Conservation (phyloP, 2,797 vertebrate species). For the Sphaeramia orbicularis region DNA sequence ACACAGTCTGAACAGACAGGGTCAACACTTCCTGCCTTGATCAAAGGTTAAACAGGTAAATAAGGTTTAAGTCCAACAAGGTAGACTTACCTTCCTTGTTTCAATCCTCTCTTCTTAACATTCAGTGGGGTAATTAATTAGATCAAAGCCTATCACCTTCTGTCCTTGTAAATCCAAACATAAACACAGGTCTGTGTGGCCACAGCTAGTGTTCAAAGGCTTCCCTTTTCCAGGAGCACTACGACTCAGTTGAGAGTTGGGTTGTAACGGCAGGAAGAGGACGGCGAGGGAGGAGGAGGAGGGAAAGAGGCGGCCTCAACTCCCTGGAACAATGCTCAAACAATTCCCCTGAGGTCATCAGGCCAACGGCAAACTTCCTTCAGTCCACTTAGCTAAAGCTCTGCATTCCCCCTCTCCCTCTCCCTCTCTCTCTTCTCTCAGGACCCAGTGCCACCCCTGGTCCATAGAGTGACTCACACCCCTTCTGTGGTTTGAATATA, state of each 20-base stretch:
- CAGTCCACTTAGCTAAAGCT: constrained; percentile 37
- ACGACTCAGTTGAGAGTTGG: constrained; percentile 46
- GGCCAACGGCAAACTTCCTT: constrained; percentile 78
- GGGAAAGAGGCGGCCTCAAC: constrained; percentile 62
- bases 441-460: constrained; percentile 15
- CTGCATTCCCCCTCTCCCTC: constrained; percentile 35
- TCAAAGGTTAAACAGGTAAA: constrained; percentile 44
- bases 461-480: constrained; percentile 59
- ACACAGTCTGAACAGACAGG: constrained; percentile 6
- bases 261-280: constrained; percentile 69
- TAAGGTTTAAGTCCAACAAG: constrained; percentile 26
- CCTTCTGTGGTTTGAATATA: constrained; percentile 73
- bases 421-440: constrained; percentile 23
- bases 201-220: constrained; percentile 45
- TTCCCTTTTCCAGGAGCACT: constrained; percentile 49
- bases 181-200: constrained; percentile 41
- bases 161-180: constrained; percentile 62
- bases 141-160: constrained; percentile 58
- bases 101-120: constrained; percentile 35
- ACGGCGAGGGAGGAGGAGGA: constrained; percentile 72
- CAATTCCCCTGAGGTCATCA: constrained; percentile 74
- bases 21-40: constrained; percentile 15
- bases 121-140: constrained; percentile 53
- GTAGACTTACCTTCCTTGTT: constrained; percentile 64
- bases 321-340: constrained; percentile 78